Evolutionary conservation across 2,113 vertebrate genomes (phyloP), one percentile per base, ranked within the genome.

Genomic region (Oostethus manadensis): DNA sequence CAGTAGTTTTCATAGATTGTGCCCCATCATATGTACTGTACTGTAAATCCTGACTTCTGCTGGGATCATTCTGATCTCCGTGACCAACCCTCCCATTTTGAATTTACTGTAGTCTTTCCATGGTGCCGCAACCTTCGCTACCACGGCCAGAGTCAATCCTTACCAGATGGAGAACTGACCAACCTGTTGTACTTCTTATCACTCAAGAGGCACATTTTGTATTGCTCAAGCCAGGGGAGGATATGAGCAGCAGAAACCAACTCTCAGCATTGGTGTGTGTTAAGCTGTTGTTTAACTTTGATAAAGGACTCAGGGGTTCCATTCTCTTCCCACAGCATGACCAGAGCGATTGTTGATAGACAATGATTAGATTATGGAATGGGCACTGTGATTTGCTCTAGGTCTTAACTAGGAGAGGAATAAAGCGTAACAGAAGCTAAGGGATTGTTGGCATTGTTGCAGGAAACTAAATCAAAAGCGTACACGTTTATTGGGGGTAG

Each of bases 311-410:
- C 56, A 56, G 56, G 48, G 62, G 63, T 47, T 69, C 38, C 51
- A 64, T 33, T 18, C 0, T 16, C 63, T 55, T 67, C 61, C 58
- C n/a, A 51, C 56, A 43, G 69, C 59, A 65, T 74, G 74, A 77
- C 66, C 75, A 68, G 67, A 18, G 50, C 59, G 51, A 53, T 83
- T 84, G 82, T 86, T 80, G 59, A 57, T 78, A 66, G 50, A 74
- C 71, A 70, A 48, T 61, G 70, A 82, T 84, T 79, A 74, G 50
- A 78, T 56, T 61, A 56, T 79, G 60, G 42, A 66, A 44, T 51
- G 47, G 47, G 42, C 61, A 66, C 63, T 61, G 40, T 67, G 64
- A 59, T 73, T 64, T 65, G 61, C 65, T 80, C 77, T 73, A 49
- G 68, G 71, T 83, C 70, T 57, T 49, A 59, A 68, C 68, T 64